Base-by-base conservation (phyloP, 2,797 vertebrate genomes). In the Myiotriccus ornatus region DNA sequence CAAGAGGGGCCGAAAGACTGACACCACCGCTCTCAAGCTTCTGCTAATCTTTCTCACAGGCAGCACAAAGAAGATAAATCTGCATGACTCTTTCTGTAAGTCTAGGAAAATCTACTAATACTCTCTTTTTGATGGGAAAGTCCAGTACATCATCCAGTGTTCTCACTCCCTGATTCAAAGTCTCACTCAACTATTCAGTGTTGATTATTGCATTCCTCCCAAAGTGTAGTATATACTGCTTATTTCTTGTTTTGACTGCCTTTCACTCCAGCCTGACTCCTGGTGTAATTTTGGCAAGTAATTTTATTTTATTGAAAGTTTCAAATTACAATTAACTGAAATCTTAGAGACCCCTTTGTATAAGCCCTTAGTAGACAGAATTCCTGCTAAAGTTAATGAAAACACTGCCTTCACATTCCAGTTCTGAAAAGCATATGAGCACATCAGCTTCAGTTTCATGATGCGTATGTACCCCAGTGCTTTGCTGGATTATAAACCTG, bases 241-340 rank as follows among this genome's bases (percentile, higher is more conserved):
- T 68, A 5, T 52, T 92, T 50, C 27, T 64, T 70, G 34, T 2
- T 78, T 90, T 91, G 65, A 56, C 27, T 90, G 63, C 46, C 39
- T 85, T 93, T 89, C 37, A 57, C 39, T 91, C 32, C 32, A 86
- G 57, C 12, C 47, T 89, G 43, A 84, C 30, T 77, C 41, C 47
- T 67, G 20, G 19, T 6, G 17, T 69, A 62, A 71, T 75, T 89
- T 69, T 79, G 50, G 23, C 1, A 6, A 65, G 35, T 47, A 50
- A 56, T 70, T 84, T 73, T 49, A 57, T 77, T 92, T 89, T 86
- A 85, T 30, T 76, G 53, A 63, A 78, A 71, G n/a, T 77, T 85
- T 92, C 62, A 80, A 75, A 65, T 81, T 77, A 57, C 41, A 87
- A 4, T 47, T 68, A 49, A 64, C 56, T 81, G 80, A 88, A 93